Percentiles rank a stretch among this genome's conserved stretches.
Conservation (phyloP, 2,797 vertebrate genomes). For the Siniperca obscura region DNA sequence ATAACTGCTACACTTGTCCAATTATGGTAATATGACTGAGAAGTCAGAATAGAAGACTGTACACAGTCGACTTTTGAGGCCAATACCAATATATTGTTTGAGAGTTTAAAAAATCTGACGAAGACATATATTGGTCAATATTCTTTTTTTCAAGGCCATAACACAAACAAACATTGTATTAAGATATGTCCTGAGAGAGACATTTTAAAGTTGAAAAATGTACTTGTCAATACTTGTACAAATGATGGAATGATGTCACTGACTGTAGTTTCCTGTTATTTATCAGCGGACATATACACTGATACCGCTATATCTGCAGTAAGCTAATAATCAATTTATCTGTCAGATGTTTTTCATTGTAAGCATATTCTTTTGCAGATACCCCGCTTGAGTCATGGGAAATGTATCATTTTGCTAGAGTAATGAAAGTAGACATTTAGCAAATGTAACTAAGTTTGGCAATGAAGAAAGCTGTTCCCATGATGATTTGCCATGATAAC, state of each 20-base stretch:
- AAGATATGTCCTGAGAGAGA: too few species aligned
- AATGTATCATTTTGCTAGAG: neutral
- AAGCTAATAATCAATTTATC: neutral
- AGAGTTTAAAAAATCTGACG: too few species aligned
- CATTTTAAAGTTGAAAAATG: neutral
- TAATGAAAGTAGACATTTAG: neutral
- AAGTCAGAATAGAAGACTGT: too few species aligned
- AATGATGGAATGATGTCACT: neutral
- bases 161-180: too few species aligned
- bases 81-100: too few species aligned
- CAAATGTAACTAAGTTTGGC: neutral
- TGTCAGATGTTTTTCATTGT: neutral
- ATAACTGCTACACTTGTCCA: neutral
- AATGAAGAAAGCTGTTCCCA: neutral
- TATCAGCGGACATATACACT: neutral
- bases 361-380: neutral
- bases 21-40: neutral
- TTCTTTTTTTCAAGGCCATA: neutral
- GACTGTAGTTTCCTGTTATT: neutral
- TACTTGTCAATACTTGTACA: neutral
- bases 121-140: neutral
- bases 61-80: too few species aligned
- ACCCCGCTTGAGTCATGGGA: neutral
- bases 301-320: neutral
- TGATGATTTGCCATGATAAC: neutral